Evolutionary conservation across 2,113 vertebrate species (phyloP).

Genomic region (Gnathonemus longibarbis): DNA sequence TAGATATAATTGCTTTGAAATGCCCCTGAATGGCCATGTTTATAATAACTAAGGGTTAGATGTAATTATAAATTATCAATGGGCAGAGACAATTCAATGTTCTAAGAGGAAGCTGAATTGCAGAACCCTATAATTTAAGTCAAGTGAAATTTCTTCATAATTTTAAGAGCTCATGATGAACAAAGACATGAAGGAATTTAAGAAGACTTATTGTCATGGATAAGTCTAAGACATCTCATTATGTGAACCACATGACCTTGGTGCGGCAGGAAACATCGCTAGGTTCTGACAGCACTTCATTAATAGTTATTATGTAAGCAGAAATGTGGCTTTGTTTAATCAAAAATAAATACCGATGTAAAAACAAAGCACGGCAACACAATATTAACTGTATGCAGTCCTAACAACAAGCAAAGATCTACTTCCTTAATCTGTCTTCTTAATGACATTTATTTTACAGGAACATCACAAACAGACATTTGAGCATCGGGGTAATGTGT

Average conservation of each 20-base stretch:
- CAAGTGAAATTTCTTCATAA: constrained; percentile 4
- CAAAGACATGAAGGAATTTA: constrained; percentile 10
- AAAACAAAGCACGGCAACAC: not conserved
- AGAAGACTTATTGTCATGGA: not conserved
- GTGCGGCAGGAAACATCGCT: not conserved
- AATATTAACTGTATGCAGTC: not conserved
- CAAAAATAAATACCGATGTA: not conserved
- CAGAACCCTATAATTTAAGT: not conserved
- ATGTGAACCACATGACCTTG: constrained; percentile 13
- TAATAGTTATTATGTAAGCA: not conserved
- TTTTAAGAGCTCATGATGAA: constrained; percentile 3
- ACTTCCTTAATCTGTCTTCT: not conserved
- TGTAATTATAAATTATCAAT: constrained; percentile 13
- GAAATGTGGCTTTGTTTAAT: not conserved
- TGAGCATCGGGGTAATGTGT: not conserved
- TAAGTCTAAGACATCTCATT: constrained; percentile 6
- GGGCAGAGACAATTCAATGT: not conserved
- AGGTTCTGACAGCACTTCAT: not conserved
- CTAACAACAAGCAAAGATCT: not conserved
- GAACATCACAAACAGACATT: not conserved
- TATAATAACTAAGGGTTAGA: constrained; percentile 7
- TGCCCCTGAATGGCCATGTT: constrained; percentile 23
- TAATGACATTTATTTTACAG: constrained; percentile 2
- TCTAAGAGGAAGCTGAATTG: constrained; percentile 7
- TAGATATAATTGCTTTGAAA: constrained; percentile 25